Evolutionary conservation across 2,797 vertebrate genomes (phyloP).

Genomic region (Sebastes oblongus): DNA sequence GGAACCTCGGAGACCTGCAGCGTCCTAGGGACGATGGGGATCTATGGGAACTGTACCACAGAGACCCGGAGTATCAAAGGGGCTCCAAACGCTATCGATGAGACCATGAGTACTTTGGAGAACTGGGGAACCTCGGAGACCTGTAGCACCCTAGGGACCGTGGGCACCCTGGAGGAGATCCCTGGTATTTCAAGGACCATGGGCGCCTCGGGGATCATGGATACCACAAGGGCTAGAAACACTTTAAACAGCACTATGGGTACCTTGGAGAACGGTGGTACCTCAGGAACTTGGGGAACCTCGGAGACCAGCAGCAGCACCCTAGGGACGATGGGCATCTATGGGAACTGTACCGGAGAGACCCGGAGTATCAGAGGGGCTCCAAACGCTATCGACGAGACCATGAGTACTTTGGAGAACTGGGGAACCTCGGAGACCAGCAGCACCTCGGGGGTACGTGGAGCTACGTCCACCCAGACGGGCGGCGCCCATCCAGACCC

Average conservation of each 20-base stretch:
- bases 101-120: too few species aligned
- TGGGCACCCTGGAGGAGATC: background rate
- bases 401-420: background rate
- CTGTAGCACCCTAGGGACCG: background rate
- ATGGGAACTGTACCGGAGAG: background rate
- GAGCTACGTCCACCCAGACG: background rate
- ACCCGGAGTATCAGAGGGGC: background rate
- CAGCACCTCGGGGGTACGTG: too few species aligned
- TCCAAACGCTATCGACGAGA: background rate
- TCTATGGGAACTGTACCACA: background rate
- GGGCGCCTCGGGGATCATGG: background rate
- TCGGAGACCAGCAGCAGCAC: background rate
- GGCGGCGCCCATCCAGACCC: background rate
- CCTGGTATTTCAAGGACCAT: background rate
- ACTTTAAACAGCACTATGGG: background rate
- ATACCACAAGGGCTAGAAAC: background rate
- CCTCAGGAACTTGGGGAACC: background rate
- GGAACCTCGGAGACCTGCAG: background rate
- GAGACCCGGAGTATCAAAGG: too few species aligned
- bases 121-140: background rate
- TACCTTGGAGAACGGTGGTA: background rate
- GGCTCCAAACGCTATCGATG: too few species aligned
- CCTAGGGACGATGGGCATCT: background rate
- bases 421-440: background rate
- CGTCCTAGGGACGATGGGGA: background rate